A percentile compares a stretch with the other conserved stretches of the same genome.
Evolutionary conservation across 2,113 vertebrate species (phyloP).

Genomic region (Callipepla californica): DNA sequence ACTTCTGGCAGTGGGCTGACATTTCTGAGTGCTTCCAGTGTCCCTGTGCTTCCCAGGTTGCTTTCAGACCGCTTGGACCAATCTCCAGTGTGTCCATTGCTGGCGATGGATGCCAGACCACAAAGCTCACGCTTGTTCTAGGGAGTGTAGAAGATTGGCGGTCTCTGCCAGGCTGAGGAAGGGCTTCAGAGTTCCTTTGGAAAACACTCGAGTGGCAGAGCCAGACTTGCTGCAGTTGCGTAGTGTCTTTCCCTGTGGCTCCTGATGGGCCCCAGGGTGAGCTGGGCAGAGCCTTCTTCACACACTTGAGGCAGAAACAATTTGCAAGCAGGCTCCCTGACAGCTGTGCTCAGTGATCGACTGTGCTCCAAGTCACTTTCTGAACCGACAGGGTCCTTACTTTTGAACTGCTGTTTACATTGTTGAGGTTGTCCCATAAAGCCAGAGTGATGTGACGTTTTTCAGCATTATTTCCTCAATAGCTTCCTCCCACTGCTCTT

Average conservation of each 20-base stretch:
- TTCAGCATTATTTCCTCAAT: background rate
- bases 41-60: background rate
- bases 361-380: background rate
- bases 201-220: background rate
- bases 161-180: background rate
- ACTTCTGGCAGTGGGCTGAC: background rate
- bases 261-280: background rate
- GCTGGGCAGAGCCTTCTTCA: background rate
- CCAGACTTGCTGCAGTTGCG: fast-evolving
- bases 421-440: background rate
- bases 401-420: conserved; percentile 21
- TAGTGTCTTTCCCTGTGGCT: background rate
- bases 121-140: background rate
- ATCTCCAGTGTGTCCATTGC: background rate
- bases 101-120: background rate
- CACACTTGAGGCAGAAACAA: background rate
- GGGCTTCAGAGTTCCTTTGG: background rate
- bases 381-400: background rate
- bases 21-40: conserved; percentile 31
- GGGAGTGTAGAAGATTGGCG: background rate
- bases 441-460: background rate
- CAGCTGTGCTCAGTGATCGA: background rate
- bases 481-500: background rate
- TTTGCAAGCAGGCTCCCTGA: background rate
- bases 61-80: background rate